phyloP scores from a whole-genome alignment of 2,113 vertebrate species.

The Cheirogaleus medius region DNA sequence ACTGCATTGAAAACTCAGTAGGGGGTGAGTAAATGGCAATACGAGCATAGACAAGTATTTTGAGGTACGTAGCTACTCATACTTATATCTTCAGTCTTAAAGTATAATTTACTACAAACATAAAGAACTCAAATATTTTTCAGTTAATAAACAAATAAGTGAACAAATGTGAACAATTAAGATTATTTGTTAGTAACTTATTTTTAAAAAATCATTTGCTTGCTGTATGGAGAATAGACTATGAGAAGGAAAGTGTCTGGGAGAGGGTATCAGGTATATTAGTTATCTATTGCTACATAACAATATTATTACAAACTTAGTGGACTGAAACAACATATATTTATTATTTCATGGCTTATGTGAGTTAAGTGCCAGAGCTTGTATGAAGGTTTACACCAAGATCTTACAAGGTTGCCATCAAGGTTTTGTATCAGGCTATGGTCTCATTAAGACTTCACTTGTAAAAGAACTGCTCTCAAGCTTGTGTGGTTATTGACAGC shows the following conservation, averaged over 20 bases:
- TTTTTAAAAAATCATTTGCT: neutral
- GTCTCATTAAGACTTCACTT: neutral
- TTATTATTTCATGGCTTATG: neutral
- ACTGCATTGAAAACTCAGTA: neutral
- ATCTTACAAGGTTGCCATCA: neutral
- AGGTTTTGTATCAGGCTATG: neutral
- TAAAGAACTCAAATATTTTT: neutral
- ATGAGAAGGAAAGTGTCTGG: neutral
- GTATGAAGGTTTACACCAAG: neutral
- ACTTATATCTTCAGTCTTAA: neutral
- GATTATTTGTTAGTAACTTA: neutral
- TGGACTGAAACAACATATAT: neutral
- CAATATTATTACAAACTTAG: neutral
- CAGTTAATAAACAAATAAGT: neutral
- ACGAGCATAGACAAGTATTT: neutral
- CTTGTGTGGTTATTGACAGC: neutral
- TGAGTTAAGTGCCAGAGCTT: neutral
- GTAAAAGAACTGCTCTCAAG: neutral
- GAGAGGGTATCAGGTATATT: neutral
- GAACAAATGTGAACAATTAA: neutral
- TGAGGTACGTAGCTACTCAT: neutral
- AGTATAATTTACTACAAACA: neutral
- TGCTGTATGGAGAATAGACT: neutral
- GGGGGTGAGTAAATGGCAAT: neutral
- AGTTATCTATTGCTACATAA: neutral